Base-by-base conservation (phyloP, 2,113 vertebrate genomes). In the Natator depressus region DNA sequence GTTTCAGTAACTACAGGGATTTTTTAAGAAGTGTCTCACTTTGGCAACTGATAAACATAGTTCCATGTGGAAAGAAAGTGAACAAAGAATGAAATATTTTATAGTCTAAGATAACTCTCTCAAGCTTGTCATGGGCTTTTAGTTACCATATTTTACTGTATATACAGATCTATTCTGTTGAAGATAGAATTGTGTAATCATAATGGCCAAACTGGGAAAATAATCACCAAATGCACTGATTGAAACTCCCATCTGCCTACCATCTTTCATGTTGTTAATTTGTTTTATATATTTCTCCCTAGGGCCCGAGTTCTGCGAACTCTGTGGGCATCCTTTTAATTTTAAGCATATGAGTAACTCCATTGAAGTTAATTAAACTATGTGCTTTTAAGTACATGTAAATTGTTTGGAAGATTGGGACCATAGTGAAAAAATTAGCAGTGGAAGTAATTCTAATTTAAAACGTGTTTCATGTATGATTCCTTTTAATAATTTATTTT, bases 71-170 rank as follows among this genome's bases (percentile, higher is more conserved):
- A 53, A 59, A 87, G 47, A 47, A 0, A 49, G 3, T 2, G 35
- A 69, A 20, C 17, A 8, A 69, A 69, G 3, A 38, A 38, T 35
- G 35, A 29, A 62, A 14, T 46, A 78, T 84, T 3, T 0, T 54
- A 6, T 92, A 22, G 42, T 13, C 50, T 47, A 19, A 84, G 55
- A 82, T 42, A 80, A 50, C 25, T 87, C 88, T 89, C 24, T 19
- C 69, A 82, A 95, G 50, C 31, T 8, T 92, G 53, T 92, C 8
- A 3, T 38, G 89, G 53, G 38, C n/a, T 85, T 92, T 7, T 93
- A 82, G 82, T 93, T 95, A 57, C 62, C 50, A 89, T 94, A 86
- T 95, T 47, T 89, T 93, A 75, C 50, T 83, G 31, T 91, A 93
- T 87, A 9, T 85, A 47, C 50, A 65, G 65, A 88, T 89, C 83